phyloP scores from a whole-genome alignment of 2,113 vertebrate genomes.

The Hippocampus comes region DNA sequence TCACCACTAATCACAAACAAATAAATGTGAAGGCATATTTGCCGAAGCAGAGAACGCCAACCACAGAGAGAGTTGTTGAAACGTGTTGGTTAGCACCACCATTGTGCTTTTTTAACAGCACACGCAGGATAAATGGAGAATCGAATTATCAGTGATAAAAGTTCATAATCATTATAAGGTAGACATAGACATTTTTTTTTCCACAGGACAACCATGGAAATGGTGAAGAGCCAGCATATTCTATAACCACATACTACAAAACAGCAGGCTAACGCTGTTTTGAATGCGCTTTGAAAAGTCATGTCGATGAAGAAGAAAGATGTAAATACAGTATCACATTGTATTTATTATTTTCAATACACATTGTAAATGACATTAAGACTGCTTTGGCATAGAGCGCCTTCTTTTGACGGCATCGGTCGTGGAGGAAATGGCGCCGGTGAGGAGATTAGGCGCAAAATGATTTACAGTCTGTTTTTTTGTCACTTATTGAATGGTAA shows the following conservation, averaged over 20 bases:
- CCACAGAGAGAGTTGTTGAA: too few relatives aligned
- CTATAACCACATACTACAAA: background rate
- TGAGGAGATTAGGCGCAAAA: background rate
- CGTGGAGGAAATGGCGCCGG: background rate
- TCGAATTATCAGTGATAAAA: too few relatives aligned
- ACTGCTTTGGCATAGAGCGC: background rate
- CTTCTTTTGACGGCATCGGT: background rate
- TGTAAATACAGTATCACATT: too few relatives aligned
- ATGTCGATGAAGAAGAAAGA: background rate
- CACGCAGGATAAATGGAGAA: too few relatives aligned
- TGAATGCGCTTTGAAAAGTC: background rate
- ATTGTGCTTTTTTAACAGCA: too few relatives aligned
- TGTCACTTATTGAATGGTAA: slow-evolving; percentile 19
- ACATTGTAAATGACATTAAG: background rate
- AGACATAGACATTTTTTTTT: background rate
- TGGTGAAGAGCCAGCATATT: background rate
- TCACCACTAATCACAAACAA: too few relatives aligned
- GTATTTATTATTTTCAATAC: background rate
- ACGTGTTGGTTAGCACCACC: too few relatives aligned
- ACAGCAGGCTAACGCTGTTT: background rate
- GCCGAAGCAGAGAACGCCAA: too few relatives aligned
- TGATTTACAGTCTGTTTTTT: slow-evolving; percentile 17
- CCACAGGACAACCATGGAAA: background rate
- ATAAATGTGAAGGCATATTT: too few relatives aligned
- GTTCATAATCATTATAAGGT: too few relatives aligned